These are phyloP conservation scores for Diachrysia chrysitis DNA, from an alignment of 2,888 invertebrate species.

Conservation along the genomic window DNA sequence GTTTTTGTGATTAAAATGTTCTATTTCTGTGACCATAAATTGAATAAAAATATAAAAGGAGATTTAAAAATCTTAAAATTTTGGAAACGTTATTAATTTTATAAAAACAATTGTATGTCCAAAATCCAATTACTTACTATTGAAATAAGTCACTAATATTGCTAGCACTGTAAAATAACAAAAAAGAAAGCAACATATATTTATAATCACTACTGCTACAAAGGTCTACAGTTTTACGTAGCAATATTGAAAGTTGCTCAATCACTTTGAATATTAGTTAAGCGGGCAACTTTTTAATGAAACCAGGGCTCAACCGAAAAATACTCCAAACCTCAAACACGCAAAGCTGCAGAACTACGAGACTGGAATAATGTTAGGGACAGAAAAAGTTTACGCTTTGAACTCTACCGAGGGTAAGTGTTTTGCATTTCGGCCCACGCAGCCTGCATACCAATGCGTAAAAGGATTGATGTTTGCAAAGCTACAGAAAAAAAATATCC, in stretches of 20 bases:
- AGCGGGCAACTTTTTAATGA: slow-evolving; percentile 82
- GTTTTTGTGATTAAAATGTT: background rate
- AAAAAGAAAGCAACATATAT: slow-evolving; percentile 14
- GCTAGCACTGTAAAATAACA: slow-evolving; percentile 5
- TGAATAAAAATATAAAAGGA: background rate
- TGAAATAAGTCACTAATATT: no score
- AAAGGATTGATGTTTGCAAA: slow-evolving; percentile 85
- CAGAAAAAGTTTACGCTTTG: slow-evolving; percentile 88
- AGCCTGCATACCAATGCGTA: slow-evolving; percentile 85
- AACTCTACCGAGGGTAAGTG: slow-evolving; percentile 87
- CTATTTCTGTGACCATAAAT: background rate
- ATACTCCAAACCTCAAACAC: slow-evolving; percentile 86
- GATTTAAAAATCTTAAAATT: background rate
- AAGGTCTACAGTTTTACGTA: slow-evolving; percentile 52
- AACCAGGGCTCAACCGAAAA: slow-evolving; percentile 82
- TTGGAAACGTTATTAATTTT: no score
- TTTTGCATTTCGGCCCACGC: slow-evolving; percentile 86
- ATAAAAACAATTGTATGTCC: no score
- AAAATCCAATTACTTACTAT: slow-evolving; percentile 20
- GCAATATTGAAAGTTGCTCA: slow-evolving; percentile 75
- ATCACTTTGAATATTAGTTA: slow-evolving; percentile 82
- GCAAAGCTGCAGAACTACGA: slow-evolving; percentile 86
- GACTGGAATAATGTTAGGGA: slow-evolving; percentile 87
- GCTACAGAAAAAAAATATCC: slow-evolving; percentile 68
- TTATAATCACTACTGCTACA: slow-evolving; percentile 46